Evolutionary conservation across 2,797 vertebrate genomes (phyloP), one percentile per base, ranked within the genome.

Genomic region (Alosa sapidissima): DNA sequence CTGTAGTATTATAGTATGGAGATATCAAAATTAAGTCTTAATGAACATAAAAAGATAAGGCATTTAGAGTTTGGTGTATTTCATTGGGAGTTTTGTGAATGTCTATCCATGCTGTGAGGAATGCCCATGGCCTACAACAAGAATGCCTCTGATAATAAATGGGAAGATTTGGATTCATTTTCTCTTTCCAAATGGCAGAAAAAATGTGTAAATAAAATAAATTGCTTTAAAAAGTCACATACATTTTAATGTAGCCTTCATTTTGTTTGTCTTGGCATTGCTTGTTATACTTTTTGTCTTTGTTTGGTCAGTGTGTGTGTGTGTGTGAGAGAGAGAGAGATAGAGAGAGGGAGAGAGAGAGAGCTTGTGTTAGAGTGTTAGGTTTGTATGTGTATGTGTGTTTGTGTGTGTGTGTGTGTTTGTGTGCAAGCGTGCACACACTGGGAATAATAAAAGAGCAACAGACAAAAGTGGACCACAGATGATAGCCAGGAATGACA

Each of bases 331-430:
- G 41, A 41, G 41, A 41, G 41, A 41, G 41, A 41, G 0, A 41
- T 41, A 41, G 41, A 41, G 0, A 41, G 41, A 41, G 41, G n/a
- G n/a, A 41, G 41, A 41, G 28, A 1, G 28, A 28, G 28, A 28
- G 28, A 28, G 28, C 28, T 28, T 28, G 28, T 28, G 28, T 28
- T 28, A 28, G 28, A 28, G 28, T 62, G 58, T 62, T 62, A 24
- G 28, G 24, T 28, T 1, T 13, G 8, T 33, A 28, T 68, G 62
- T 68, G n/a, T 16, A 28, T n/a, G n/a, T 16, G 45, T 68, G n/a
- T 81, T 28, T 28, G 28, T 28, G 28, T 28, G 0, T 28, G 28
- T 28, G 33, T 88, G 83, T 89, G n/a, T 90, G 33, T 88, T 13
- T 85, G 51, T 68, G 45, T 65, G 41, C 16, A 13, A n/a, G 33